These are phyloP conservation scores for Poliocrania exsul DNA, from an alignment of 2,797 vertebrate species.

Conservation along the genomic window DNA sequence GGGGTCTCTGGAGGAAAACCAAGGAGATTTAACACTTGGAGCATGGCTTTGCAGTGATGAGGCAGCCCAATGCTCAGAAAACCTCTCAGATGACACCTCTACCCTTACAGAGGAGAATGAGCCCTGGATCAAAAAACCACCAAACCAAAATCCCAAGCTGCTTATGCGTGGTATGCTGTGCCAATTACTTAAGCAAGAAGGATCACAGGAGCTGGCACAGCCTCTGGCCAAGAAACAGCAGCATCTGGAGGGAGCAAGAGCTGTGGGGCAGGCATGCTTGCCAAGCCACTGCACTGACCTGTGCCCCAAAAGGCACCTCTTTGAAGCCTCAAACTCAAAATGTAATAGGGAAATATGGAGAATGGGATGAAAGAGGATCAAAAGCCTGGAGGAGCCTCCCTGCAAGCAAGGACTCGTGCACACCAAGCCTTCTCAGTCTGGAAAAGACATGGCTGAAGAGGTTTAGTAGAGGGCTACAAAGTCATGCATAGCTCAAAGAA, in stretches of 20 bases:
- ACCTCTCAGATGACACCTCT: background rate
- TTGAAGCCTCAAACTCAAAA: background rate
- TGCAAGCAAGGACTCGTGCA: slow-evolving; percentile 16
- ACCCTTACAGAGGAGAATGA: background rate
- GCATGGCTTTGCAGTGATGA: background rate
- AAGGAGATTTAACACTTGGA: background rate
- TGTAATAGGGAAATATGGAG: background rate
- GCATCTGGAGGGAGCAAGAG: background rate
- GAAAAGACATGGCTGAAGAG: background rate
- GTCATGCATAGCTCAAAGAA: background rate
- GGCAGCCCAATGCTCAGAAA: background rate
- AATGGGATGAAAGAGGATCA: background rate
- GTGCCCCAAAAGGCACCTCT: background rate
- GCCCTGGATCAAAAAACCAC: background rate
- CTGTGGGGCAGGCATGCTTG: background rate
- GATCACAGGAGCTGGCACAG: background rate
- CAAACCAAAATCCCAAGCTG: background rate
- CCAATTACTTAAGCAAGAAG: background rate
- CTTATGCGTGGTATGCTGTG: background rate
- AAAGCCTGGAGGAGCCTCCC: background rate
- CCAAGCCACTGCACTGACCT: background rate
- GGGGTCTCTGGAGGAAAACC: background rate
- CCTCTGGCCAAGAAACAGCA: background rate
- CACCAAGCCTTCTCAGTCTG: background rate
- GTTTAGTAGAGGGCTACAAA: background rate